Conservation (phyloP, 2,888 invertebrate genomes). For the Drosophila longiperda region DNA sequence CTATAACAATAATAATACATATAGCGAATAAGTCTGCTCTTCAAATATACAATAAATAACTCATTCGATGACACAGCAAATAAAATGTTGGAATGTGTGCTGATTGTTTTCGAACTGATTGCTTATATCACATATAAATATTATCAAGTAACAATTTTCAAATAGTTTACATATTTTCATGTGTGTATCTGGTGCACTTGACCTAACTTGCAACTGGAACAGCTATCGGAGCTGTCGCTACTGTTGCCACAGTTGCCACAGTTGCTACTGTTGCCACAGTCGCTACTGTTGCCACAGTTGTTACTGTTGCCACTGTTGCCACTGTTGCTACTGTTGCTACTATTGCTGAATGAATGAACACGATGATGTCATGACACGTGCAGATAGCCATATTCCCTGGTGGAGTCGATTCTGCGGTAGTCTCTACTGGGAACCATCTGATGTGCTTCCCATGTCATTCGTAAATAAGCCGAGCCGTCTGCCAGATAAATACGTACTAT, state of each 20-base stretch:
- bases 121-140: constrained; percentile 44
- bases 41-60: constrained; percentile 34
- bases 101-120: constrained; percentile 10
- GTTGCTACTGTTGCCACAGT: no score
- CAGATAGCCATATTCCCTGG: background rate
- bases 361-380: constrained; percentile 19
- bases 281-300: no score
- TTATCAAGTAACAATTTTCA: constrained; percentile 35
- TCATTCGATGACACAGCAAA: constrained; percentile 35
- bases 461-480: constrained; percentile 51
- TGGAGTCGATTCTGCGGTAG: constrained; percentile 3
- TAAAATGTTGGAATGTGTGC: constrained; percentile 2
- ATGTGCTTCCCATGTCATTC: constrained; percentile 66
- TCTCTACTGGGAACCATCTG: constrained; percentile 52
- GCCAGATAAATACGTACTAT: constrained; percentile 57
- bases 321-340: background rate
- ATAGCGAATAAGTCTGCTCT: background rate
- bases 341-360: background rate
- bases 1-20: background rate
- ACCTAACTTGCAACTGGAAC: constrained; percentile 13
- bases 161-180: constrained; percentile 27
- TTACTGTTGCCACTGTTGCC: background rate
- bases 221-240: no score
- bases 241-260: no score
- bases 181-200: constrained; percentile 45